These are phyloP conservation scores for Druon quercuslanigerum DNA, from an alignment of 1,140 invertebrate species.

Conservation along the genomic window DNA sequence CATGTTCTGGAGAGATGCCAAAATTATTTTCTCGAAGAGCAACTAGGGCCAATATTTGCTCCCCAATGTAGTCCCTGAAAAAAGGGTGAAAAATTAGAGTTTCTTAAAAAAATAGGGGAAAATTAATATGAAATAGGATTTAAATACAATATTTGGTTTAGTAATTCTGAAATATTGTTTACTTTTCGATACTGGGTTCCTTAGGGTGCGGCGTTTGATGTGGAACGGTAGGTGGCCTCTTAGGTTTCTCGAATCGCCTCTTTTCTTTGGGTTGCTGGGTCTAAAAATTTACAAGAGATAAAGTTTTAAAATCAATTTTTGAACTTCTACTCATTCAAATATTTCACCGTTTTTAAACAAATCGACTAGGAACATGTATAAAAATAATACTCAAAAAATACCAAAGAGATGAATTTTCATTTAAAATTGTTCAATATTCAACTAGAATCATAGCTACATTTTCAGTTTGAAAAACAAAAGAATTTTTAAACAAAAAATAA, in stretches of 20 bases:
- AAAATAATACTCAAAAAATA: too few relatives aligned
- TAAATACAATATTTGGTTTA: background rate
- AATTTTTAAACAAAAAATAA: too few relatives aligned
- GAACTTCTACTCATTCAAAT: too few relatives aligned
- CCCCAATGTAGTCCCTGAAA: background rate
- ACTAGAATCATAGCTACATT: too few relatives aligned
- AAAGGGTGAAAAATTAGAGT: background rate
- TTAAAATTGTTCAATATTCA: too few relatives aligned
- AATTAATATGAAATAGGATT: too few relatives aligned
- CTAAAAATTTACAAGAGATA: background rate
- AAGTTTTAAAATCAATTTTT: background rate
- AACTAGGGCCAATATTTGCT: background rate
- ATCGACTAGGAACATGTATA: too few relatives aligned
- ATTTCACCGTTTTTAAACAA: too few relatives aligned
- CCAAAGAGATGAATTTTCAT: too few relatives aligned
- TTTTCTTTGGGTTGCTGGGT: background rate
- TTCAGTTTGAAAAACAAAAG: too few relatives aligned
- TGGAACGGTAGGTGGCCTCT: background rate
- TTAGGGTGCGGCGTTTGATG: background rate
- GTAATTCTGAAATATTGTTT: slow-evolving; percentile 17
- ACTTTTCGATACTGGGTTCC: background rate
- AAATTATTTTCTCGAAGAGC: slow-evolving; percentile 41
- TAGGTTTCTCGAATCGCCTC: background rate
- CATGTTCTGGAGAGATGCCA: slow-evolving; percentile 31
- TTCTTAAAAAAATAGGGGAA: background rate